Percentiles rank a stretch among this genome's conserved stretches.
These are phyloP conservation scores for Clarias pachynema DNA, from an alignment of 2,797 vertebrate genomes.

Conservation along the genomic window DNA sequence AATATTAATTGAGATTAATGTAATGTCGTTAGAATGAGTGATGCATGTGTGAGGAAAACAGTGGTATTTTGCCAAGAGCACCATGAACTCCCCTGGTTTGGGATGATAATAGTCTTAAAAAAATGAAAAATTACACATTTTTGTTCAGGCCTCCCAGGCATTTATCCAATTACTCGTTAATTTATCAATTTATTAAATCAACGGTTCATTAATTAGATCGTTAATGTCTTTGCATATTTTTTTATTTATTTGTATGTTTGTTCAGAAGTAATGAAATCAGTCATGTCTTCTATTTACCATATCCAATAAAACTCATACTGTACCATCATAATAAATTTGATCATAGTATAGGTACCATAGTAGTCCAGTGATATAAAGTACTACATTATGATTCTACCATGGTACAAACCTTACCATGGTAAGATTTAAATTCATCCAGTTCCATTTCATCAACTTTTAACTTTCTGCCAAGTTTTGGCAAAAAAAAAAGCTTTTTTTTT, in stretches of 20 bases:
- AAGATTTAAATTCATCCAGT: not conserved
- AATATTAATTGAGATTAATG: not conserved
- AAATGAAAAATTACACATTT: not conserved
- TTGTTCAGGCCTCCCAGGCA: not conserved
- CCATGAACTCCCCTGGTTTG: not conserved
- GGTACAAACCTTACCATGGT: too few species aligned
- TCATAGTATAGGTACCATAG: too few species aligned
- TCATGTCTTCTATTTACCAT: not conserved
- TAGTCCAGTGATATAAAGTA: too few species aligned
- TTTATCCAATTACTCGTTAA: not conserved
- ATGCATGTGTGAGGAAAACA: not conserved
- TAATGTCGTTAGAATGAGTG: not conserved
- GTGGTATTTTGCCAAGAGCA: not conserved
- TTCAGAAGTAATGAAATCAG: not conserved
- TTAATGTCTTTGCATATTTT: not conserved
- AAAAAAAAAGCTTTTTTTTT: not conserved
- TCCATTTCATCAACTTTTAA: not conserved
- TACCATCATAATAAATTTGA: too few species aligned
- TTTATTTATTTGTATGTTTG: not conserved
- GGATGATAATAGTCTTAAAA: not conserved
- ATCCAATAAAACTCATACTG: not conserved
- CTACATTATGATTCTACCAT: too few species aligned
- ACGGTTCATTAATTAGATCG: too few species aligned
- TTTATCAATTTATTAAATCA: not conserved
- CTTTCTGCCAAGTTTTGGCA: not conserved